Evolutionary conservation across 2,797 vertebrate species (phyloP).

Genomic region (Tachyglossus aculeatus): DNA sequence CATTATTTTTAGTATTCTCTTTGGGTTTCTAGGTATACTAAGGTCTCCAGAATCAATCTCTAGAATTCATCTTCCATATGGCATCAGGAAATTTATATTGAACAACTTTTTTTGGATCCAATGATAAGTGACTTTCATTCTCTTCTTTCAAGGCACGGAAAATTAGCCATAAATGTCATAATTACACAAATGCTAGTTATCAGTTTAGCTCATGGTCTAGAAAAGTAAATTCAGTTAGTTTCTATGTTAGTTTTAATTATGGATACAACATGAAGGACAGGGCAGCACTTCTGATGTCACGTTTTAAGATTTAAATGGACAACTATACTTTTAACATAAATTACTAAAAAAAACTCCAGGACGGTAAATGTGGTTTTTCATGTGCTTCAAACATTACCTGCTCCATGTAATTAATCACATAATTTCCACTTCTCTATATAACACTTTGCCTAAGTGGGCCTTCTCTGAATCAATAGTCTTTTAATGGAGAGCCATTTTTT

Average conservation of each 20-base stretch:
- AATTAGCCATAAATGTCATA: conserved; percentile 22
- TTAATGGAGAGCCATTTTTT: too few relatives aligned
- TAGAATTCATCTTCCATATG: conserved; percentile 35
- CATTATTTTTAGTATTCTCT: conserved; percentile 26
- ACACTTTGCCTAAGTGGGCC: too few relatives aligned
- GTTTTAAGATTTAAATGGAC: too few relatives aligned
- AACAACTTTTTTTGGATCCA: conserved; percentile 27
- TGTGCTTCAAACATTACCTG: too few relatives aligned
- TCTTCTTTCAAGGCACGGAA: conserved; percentile 29
- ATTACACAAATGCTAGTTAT: conserved; percentile 43
- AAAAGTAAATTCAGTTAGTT: conserved; percentile 50
- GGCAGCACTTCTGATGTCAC: conserved; percentile 29
- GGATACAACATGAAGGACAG: conserved; percentile 52
- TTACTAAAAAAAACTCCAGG: too few relatives aligned
- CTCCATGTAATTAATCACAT: too few relatives aligned
- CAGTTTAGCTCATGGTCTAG: conserved; percentile 37
- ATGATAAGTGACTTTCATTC: conserved; percentile 1
- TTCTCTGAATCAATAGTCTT: too few relatives aligned
- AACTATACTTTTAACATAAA: too few relatives aligned
- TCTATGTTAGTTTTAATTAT: conserved; percentile 57
- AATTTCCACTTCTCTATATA: too few relatives aligned
- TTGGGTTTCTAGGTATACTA: conserved; percentile 18
- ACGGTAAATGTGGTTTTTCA: too few relatives aligned
- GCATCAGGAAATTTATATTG: conserved; percentile 14
- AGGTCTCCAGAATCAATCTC: conserved; percentile 40